Conservation (phyloP, 2,113 vertebrate genomes). For the Neodon shergylaensis region DNA sequence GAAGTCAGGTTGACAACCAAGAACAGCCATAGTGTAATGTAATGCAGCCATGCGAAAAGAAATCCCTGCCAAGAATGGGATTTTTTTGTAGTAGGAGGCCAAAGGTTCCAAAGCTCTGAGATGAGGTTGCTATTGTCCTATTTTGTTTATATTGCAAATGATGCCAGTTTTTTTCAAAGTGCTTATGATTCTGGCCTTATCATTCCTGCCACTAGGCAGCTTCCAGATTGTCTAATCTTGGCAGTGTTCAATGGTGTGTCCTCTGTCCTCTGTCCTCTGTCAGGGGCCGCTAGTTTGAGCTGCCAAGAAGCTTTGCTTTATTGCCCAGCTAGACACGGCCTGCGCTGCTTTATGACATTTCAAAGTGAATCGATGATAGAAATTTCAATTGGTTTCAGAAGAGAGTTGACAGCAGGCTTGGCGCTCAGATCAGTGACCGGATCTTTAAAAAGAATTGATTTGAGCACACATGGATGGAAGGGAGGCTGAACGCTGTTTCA, state of each 20-base stretch:
- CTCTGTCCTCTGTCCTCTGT: slow-evolving; percentile 9
- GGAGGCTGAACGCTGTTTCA: slow-evolving; percentile 20
- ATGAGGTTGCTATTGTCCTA: slow-evolving; percentile 24
- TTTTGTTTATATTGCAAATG: slow-evolving; percentile 65
- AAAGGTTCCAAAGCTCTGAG: not conserved
- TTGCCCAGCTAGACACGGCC: slow-evolving; percentile 62
- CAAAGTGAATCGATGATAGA: slow-evolving; percentile 65
- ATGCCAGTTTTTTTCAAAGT: slow-evolving; percentile 35
- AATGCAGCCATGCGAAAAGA: not conserved
- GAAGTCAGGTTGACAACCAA: not conserved
- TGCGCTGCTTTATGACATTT: slow-evolving; percentile 61
- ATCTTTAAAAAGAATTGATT: slow-evolving; percentile 47
- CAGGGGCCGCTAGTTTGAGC: slow-evolving; percentile 49
- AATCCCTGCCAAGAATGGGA: not conserved
- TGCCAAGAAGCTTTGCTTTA: slow-evolving; percentile 64
- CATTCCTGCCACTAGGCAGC: slow-evolving; percentile 50
- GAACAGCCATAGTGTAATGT: not conserved
- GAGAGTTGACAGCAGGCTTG: slow-evolving; percentile 59
- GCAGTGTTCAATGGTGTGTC: slow-evolving; percentile 31
- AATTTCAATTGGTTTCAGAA: slow-evolving; percentile 76
- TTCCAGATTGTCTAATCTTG: slow-evolving; percentile 63
- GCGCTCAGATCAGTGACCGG: slow-evolving; percentile 60
- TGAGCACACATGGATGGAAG: slow-evolving; percentile 25
- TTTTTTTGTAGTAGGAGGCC: not conserved
- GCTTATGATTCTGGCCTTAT: slow-evolving; percentile 67